Conservation (phyloP, 2,113 vertebrate species). For the Muscicapa adusta region DNA sequence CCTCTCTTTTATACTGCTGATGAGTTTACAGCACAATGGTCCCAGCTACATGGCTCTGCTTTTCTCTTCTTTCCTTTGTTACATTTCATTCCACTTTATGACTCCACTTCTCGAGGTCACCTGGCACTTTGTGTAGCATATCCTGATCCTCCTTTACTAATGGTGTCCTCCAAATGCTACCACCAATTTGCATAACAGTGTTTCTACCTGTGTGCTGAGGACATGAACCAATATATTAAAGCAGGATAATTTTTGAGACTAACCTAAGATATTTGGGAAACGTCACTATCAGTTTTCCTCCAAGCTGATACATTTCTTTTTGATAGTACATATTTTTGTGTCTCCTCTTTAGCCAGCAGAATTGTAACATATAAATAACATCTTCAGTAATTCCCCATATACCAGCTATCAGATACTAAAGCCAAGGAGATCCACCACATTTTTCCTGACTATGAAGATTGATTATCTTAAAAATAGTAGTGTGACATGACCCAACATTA, state of each 20-base stretch:
- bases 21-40: neutral
- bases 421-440: neutral
- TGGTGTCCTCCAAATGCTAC: neutral
- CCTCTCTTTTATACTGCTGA: neutral
- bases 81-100: neutral
- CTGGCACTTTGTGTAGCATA: neutral
- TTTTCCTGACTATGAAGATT: neutral
- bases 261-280: neutral
- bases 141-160: neutral
- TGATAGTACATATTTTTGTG: neutral
- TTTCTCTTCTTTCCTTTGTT: neutral
- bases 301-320: neutral
- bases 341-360: neutral
- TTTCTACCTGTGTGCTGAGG: neutral
- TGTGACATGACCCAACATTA: neutral
- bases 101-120: neutral
- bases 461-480: slow-evolving; percentile 12
- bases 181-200: neutral
- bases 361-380: neutral
- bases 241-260: neutral
- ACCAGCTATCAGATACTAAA: neutral
- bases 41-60: neutral
- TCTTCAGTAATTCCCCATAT: neutral
- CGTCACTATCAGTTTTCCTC: neutral
- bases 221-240: neutral